A percentile compares a stretch with the other conserved stretches of the same genome.
phyloP scores from a whole-genome alignment of 2,113 vertebrate genomes.

The Elachura formosa region DNA sequence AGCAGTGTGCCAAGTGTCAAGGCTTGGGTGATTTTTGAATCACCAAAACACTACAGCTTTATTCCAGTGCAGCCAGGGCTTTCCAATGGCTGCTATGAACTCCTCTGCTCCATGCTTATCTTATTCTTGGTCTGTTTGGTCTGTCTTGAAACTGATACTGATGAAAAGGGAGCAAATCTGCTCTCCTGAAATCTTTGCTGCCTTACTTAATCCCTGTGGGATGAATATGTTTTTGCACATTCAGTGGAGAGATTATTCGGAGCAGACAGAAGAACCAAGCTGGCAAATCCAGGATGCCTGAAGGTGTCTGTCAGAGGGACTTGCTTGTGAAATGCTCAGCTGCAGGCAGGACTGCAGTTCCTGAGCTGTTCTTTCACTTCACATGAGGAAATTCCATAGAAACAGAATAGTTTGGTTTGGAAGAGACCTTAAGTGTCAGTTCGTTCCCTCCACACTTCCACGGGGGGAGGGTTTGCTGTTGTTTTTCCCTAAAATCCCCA shows the following conservation, averaged over 20 bases:
- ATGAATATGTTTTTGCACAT: neutral
- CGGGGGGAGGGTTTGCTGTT: neutral
- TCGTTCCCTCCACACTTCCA: neutral
- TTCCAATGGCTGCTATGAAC: neutral
- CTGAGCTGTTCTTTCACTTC: neutral
- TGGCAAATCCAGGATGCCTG: neutral
- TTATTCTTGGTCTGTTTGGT: neutral
- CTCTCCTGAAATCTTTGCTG: neutral
- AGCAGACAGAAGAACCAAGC: neutral
- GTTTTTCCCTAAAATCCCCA: neutral
- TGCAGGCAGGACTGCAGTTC: neutral
- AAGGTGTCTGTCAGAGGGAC: neutral
- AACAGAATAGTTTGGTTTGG: neutral
- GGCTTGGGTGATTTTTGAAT: neutral
- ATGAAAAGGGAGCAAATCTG: neutral
- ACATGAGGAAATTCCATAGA: neutral
- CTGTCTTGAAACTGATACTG: neutral
- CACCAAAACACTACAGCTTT: rapidly evolving
- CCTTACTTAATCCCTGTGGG: neutral
- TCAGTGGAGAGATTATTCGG: neutral
- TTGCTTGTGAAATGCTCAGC: neutral
- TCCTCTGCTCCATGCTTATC: neutral
- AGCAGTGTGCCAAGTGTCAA: neutral
- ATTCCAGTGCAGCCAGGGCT: neutral
- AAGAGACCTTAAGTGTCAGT: neutral